Evolutionary conservation across 30 jellyfish, hydroid and myxozoan genomes (phyloP), one percentile per base, ranked within the genome.

Genomic region (Catostylus mosaicus): DNA sequence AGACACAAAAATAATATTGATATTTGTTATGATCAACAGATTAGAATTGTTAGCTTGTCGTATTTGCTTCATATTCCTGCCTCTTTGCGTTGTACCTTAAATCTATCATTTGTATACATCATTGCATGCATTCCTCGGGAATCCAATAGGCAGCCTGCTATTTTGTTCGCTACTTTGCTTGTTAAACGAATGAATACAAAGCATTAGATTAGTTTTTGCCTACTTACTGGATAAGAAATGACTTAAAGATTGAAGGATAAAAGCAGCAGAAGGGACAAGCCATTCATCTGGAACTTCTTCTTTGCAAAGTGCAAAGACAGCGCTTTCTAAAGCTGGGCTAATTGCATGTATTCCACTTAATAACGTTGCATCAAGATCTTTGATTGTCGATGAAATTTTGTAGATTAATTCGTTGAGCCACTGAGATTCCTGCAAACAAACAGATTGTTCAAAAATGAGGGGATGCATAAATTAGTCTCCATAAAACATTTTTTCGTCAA

Each of bases 321-420:
- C 51, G 61, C 29, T 27, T 40, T 27, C 47, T 62, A 47, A 27
- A 27, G 74, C 20, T 20, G 1, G 1, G 14, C 67, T 83, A 29
- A 82, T 73, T 16, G 92, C 92, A 57, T 82, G 85, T 46, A 46
- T 48, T 11, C 92, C 92, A 82, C 92, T 68, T 0, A 82, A 30
- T 18, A 82, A 64, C 18, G 40, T 36, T 30, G 54, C 36, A 34
- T 67, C 86, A 16, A 82, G 85, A 1, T 82, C 86, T 69, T 82
- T 48, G 60, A 82, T 67, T 22, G 79, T 26, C 32, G 86, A 68
- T 7, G 92, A 82, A 30, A 69, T 30, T 30, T 59, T 54, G 81
- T 34, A 82, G n/a, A 82, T 63, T 12, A 62, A 52, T 12, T 40
- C 22, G 50, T 82, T 82, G 59, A 82, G 65, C 69, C 82, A 27